These are phyloP conservation scores for Hipparchia semele DNA, from an alignment of 2,888 invertebrate species.

Conservation along the genomic window DNA sequence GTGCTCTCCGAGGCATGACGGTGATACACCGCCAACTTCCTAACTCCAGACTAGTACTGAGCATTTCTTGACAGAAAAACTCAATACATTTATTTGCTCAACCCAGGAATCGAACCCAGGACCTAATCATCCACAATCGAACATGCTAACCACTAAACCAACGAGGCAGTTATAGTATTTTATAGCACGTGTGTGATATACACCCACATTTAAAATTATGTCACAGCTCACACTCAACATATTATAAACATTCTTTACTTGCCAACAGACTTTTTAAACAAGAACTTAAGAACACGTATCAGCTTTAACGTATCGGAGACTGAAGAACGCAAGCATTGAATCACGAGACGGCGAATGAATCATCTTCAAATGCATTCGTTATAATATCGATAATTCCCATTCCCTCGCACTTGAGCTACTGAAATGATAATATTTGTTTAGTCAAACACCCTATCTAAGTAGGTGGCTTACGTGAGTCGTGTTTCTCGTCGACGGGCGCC, in stretches of 20 bases:
- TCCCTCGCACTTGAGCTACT: not conserved
- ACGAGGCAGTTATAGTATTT: too few relatives aligned
- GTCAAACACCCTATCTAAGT: slow-evolving; percentile 15
- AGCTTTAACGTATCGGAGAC: not conserved
- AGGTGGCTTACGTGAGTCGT: slow-evolving; percentile 74
- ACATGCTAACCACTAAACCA: too few relatives aligned
- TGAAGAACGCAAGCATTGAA: not conserved
- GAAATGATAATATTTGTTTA: not conserved
- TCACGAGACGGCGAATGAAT: not conserved
- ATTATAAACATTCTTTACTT: not conserved
- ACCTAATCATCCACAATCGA: too few relatives aligned
- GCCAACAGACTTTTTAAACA: not conserved
- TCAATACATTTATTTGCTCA: too few relatives aligned
- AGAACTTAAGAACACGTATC: not conserved
- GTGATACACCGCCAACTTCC: too few relatives aligned
- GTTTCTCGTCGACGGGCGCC: slow-evolving; percentile 77
- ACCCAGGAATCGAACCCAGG: too few relatives aligned
- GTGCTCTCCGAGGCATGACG: too few relatives aligned
- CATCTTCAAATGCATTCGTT: not conserved
- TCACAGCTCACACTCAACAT: too few relatives aligned
- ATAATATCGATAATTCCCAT: not conserved
- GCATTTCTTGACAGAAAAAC: too few relatives aligned
- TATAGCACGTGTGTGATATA: too few relatives aligned
- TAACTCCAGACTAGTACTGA: too few relatives aligned
- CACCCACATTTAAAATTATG: too few relatives aligned